These are phyloP conservation scores for Meta bourneti DNA, from an alignment of 2,888 invertebrate genomes.

Conservation along the genomic window DNA sequence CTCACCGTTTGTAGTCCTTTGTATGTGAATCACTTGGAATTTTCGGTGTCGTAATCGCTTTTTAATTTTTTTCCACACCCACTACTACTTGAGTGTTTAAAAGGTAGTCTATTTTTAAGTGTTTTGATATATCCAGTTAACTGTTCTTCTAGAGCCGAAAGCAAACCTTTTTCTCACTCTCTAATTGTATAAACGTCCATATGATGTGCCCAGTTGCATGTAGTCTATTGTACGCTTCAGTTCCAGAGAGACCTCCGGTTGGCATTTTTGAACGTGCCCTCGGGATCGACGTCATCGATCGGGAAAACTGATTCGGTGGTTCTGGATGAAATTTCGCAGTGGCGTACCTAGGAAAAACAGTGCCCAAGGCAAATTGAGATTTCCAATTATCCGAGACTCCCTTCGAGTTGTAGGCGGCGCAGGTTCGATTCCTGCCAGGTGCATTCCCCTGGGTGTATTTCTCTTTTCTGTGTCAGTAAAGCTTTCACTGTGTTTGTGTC, in stretches of 20 bases:
- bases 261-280: not conserved
- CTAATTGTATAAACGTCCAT: conserved; percentile 67
- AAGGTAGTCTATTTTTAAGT: conserved; percentile 45
- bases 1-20: conserved; percentile 35
- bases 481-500: no score
- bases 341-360: no score
- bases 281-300: no score
- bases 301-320: no score
- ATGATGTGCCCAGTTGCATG: conserved; percentile 54
- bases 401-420: no score
- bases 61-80: conserved; percentile 35
- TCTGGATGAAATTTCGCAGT: no score
- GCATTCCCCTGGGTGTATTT: no score
- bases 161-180: conserved; percentile 19
- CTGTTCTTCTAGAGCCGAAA: conserved; percentile 18
- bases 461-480: no score
- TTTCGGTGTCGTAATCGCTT: conserved; percentile 45
- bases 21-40: conserved; percentile 34
- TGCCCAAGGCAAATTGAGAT: no score
- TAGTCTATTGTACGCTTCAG: not conserved
- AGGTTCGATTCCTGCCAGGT: no score
- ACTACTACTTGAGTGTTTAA: conserved; percentile 49
- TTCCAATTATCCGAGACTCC: no score
- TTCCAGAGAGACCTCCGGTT: not conserved
- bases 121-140: conserved; percentile 60